These are phyloP conservation scores for Rhagium mordax DNA, from an alignment of 2,888 invertebrate species.

Conservation along the genomic window DNA sequence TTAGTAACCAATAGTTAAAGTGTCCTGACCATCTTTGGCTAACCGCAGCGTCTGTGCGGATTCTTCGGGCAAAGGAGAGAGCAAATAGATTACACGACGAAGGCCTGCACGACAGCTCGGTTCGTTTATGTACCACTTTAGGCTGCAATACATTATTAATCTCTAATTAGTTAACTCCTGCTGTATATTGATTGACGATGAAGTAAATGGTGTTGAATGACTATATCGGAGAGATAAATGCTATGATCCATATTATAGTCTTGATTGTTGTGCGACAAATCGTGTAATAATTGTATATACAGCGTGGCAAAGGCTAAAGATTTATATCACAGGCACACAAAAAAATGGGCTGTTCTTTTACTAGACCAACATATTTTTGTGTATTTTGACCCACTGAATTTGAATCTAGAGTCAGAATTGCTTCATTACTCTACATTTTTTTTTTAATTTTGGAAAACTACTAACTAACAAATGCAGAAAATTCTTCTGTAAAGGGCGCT, in stretches of 20 bases:
- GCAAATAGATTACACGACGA: slow-evolving; percentile 6
- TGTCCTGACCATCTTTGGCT: slow-evolving; percentile 19
- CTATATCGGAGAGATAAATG: background rate
- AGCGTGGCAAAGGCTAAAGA: too few relatives aligned
- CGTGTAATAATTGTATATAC: background rate
- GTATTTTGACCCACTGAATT: too few relatives aligned
- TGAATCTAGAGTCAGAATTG: too few relatives aligned
- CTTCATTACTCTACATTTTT: too few relatives aligned
- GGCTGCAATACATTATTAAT: slow-evolving; percentile 26
- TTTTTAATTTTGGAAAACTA: too few relatives aligned
- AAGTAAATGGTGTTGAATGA: slow-evolving; percentile 1
- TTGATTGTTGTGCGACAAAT: background rate
- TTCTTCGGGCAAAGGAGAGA: slow-evolving; percentile 2
- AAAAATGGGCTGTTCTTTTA: too few relatives aligned
- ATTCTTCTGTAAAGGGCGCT: too few relatives aligned
- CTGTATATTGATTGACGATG: slow-evolving; percentile 20
- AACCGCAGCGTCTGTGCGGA: slow-evolving; percentile 27
- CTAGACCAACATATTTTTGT: too few relatives aligned
- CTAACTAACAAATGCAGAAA: too few relatives aligned
- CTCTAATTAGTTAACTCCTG: slow-evolving; percentile 24
- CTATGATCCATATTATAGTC: background rate
- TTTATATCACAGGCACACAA: too few relatives aligned
- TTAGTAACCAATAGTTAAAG: slow-evolving; percentile 27
- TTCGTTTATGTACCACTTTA: slow-evolving; percentile 17
- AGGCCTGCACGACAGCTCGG: slow-evolving; percentile 4